Percentiles rank a stretch among this genome's conserved stretches.
Conservation (phyloP, 2,113 vertebrate genomes). For the Sylvietta virens region DNA sequence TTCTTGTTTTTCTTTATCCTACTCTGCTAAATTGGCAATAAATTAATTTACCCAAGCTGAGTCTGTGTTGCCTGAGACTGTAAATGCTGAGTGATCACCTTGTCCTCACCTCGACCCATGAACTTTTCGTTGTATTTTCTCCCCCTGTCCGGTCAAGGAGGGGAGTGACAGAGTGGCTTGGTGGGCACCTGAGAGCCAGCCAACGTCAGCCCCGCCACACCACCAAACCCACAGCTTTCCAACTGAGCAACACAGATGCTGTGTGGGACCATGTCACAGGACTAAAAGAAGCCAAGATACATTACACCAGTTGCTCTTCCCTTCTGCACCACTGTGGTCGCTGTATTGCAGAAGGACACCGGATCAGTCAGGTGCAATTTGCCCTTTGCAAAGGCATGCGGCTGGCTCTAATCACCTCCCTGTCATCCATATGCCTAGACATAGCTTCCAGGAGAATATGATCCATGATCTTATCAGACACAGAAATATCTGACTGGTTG, state of each 20-base stretch:
- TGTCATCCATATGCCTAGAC: not conserved
- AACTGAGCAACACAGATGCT: not conserved
- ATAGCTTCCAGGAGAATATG: not conserved
- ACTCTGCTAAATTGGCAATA: not conserved
- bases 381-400: not conserved
- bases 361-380: rapidly evolving
- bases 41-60: not conserved
- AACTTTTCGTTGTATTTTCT: not conserved
- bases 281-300: not conserved
- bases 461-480: not conserved
- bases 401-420: not conserved
- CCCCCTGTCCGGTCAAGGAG: not conserved
- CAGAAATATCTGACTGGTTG: not conserved
- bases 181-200: not conserved
- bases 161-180: not conserved
- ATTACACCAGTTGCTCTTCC: not conserved
- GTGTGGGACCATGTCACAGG: not conserved
- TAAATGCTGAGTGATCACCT: not conserved
- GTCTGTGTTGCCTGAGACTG: not conserved
- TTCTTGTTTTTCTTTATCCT: not conserved
- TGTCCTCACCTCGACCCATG: not conserved
- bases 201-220: not conserved
- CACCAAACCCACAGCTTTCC: not conserved
- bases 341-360: not conserved
- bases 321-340: rapidly evolving